Percentiles rank a stretch among this genome's conserved stretches.
These are phyloP conservation scores for Sinelater perroti DNA, from an alignment of 2,888 invertebrate species.

Conservation along the genomic window DNA sequence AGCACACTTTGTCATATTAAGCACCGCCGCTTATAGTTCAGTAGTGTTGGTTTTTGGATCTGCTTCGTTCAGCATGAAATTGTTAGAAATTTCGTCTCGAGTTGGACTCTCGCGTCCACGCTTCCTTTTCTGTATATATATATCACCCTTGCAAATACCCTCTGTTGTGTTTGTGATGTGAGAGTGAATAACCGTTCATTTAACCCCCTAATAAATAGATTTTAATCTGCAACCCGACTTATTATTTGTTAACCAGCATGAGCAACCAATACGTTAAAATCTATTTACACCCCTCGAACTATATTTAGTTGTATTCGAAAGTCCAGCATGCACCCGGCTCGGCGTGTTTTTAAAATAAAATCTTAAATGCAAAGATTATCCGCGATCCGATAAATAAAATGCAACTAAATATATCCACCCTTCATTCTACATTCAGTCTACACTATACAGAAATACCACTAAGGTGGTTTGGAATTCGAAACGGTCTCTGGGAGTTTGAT, in stretches of 20 bases:
- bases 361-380: no score
- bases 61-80: conserved; percentile 18
- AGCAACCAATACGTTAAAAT: conserved; percentile 1
- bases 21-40: conserved; percentile 21
- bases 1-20: conserved; percentile 13
- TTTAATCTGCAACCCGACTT: no score
- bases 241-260: neutral
- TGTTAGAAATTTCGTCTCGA: neutral
- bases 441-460: conserved; percentile 6
- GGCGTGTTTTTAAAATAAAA: no score
- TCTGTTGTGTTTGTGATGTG: conserved; percentile 33
- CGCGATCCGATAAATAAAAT: no score
- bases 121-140: conserved; percentile 15
- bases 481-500: neutral
- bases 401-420: conserved; percentile 19
- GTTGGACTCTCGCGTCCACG: neutral
- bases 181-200: conserved; percentile 28
- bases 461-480: conserved; percentile 10
- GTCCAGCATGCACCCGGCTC: no score
- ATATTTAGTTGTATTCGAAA: conserved; percentile 19
- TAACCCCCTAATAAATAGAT: conserved; percentile 7
- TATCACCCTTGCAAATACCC: conserved; percentile 9
- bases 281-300: neutral
- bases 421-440: conserved; percentile 16
- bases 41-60: conserved; percentile 7